Evolutionary conservation across 2,888 invertebrate genomes (phyloP), one percentile per base, ranked within the genome.

Genomic region (Automeris io): DNA sequence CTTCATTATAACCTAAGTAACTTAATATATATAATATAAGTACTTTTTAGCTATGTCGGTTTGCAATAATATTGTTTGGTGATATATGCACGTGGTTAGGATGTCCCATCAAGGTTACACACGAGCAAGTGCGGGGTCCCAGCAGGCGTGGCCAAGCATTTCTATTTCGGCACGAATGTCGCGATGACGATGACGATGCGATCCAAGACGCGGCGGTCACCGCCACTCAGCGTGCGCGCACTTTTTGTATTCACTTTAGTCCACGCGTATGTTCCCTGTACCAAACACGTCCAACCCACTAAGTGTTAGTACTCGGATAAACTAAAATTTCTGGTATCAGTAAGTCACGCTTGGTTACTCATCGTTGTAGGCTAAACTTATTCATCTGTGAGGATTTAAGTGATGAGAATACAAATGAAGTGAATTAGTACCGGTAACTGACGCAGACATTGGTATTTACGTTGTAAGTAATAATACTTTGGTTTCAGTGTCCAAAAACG

Each of bases 101-200:
- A 33, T 41, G 41, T 50, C 40, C 42, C 36, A 38, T 41, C 52
- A 55, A 55, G 53, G 56, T 58, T 54, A 57, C 50, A 55, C 46
- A 36, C 13, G 24, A 40, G 46, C 51, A 43, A 48, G 44, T 42
- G 48, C 41, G 45, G 44, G 47, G 50, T 56, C 49, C 57, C 51
- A 29, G 54, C 54, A 54, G 56, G 54, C 61, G 54, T 54, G 52
- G 37, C 53, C 55, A 64, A 68, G 60, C 59, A 66, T 73, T 69
- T 85, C 82, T 82, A 85, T 82, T 85, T 83, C 64, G 75, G 81
- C 71, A 50, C 63, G 62, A 57, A 58, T 67, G 76, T 70, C 69
- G 68, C 66, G 62, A 51, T 44, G 39, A 45, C 43, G 49, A 50
- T 58, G 51, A 57, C 53, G 51, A 42, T 43, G 56, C 48, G 50